phyloP scores from a whole-genome alignment of 2,797 vertebrate species.

The Rhynchonycteris naso region DNA sequence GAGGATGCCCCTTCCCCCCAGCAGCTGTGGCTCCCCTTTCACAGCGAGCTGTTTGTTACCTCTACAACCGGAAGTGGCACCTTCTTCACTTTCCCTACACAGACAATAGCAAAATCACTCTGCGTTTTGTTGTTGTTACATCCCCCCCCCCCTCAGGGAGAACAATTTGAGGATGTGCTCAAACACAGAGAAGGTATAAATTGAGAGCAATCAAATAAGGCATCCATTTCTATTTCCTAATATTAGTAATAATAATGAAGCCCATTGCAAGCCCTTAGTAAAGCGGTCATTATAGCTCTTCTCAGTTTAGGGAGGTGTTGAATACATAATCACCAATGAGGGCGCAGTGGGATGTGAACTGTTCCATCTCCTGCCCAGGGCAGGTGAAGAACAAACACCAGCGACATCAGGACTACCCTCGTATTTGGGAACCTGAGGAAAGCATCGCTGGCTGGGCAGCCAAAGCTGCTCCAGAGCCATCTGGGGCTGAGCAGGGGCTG shows the following conservation, averaged over 20 bases:
- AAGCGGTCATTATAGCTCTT: neutral
- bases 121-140: neutral
- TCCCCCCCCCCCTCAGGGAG: neutral
- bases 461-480: neutral
- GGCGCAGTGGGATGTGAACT: neutral
- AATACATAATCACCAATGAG: neutral
- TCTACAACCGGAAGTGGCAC: neutral
- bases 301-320: neutral
- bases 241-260: neutral
- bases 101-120: neutral
- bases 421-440: neutral
- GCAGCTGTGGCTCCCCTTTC: neutral
- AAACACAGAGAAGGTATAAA: neutral
- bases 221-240: neutral
- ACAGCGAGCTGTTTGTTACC: neutral
- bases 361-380: neutral
- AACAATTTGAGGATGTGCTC: neutral
- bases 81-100: neutral
- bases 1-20: neutral
- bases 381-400: neutral
- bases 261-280: neutral
- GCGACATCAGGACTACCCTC: neutral
- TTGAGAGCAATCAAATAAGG: neutral
- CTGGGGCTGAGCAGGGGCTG: neutral
- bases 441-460: neutral